Conservation (phyloP, 1,140 invertebrate genomes). For the Lordiphosa collinella region DNA sequence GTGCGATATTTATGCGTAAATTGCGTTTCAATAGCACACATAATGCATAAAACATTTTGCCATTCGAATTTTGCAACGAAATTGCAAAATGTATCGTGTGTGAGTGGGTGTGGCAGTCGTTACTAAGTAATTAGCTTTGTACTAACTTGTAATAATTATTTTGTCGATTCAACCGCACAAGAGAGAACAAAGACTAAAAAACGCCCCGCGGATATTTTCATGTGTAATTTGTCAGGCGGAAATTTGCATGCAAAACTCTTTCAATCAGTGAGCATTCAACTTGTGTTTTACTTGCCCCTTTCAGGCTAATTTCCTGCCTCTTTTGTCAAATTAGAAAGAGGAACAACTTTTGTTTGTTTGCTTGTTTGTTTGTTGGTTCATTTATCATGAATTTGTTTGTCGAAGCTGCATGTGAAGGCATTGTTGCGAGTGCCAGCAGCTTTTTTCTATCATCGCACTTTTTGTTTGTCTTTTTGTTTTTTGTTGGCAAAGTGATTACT, state of each 20-base stretch:
- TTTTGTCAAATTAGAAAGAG: slow-evolving; percentile 71
- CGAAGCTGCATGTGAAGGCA: slow-evolving; percentile 55
- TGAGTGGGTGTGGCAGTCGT: slow-evolving; percentile 11
- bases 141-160: slow-evolving; percentile 59
- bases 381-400: slow-evolving; percentile 78
- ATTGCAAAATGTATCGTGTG: slow-evolving; percentile 21
- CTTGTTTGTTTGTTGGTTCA: slow-evolving; percentile 65
- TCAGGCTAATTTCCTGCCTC: slow-evolving; percentile 63
- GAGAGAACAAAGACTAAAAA: background rate
- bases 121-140: slow-evolving; percentile 56
- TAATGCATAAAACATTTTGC: no score
- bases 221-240: slow-evolving; percentile 14
- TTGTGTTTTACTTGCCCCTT: slow-evolving; percentile 66
- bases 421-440: slow-evolving; percentile 57
- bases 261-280: slow-evolving; percentile 49
- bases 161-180: slow-evolving; percentile 20
- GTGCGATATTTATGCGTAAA: no score
- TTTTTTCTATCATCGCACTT: slow-evolving; percentile 14
- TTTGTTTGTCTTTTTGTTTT: slow-evolving; percentile 64
- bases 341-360: slow-evolving; percentile 41
- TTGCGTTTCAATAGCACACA: no score
- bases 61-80: slow-evolving; percentile 22
- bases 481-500: slow-evolving; percentile 68
- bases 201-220: background rate
- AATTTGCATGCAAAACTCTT: slow-evolving; percentile 46